A percentile compares a stretch with the other conserved stretches of the same genome.
Conservation (phyloP, 2,113 vertebrate species). For the Chrysemys picta region DNA sequence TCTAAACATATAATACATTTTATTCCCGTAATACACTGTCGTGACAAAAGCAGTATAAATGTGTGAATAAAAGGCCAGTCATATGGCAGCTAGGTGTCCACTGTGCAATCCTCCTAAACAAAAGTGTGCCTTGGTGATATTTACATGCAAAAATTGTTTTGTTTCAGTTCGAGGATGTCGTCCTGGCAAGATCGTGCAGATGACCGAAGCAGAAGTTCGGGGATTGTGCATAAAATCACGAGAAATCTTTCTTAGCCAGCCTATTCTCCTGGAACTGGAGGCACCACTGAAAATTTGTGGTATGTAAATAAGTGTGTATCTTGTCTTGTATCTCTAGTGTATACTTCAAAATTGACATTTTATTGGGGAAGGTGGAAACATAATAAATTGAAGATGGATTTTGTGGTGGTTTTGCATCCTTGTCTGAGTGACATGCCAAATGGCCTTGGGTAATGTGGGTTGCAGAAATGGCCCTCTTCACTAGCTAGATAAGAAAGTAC, state of each 20-base stretch:
- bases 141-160: background rate
- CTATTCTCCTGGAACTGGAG: slow-evolving; percentile 94
- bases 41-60: background rate
- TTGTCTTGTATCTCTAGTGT: background rate
- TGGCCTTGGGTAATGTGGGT: background rate
- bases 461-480: background rate
- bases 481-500: background rate
- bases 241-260: slow-evolving; percentile 97
- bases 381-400: background rate
- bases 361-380: background rate
- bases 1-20: background rate
- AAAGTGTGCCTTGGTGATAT: background rate
- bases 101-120: background rate
- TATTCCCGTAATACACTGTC: background rate
- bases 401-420: background rate
- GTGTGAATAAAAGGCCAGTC: background rate
- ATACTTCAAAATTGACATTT: background rate
- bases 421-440: background rate
- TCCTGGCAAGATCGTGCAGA: slow-evolving; percentile 95
- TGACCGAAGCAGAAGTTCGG: slow-evolving; percentile 95
- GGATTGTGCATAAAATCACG: slow-evolving; percentile 96
- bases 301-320: slow-evolving; percentile 62
- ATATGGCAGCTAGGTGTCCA: background rate
- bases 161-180: slow-evolving; percentile 93
- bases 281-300: slow-evolving; percentile 96